Conservation (phyloP, 2,113 vertebrate genomes). For the Romanogobio albipinnatus region DNA sequence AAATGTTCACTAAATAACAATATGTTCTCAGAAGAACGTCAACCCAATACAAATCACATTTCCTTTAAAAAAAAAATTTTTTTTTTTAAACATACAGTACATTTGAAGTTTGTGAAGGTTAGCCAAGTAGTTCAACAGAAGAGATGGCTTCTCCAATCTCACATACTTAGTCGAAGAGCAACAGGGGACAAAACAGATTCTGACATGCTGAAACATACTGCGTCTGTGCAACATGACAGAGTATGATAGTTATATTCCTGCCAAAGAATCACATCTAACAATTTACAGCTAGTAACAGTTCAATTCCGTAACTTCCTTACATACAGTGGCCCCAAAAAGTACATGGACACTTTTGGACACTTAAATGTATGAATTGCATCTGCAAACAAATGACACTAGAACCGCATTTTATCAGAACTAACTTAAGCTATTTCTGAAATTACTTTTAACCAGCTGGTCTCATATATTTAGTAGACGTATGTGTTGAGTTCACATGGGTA, state of each 20-base stretch:
- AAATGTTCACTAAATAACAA: background rate
- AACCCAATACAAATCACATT: background rate
- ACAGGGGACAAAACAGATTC: background rate
- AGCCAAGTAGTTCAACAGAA: constrained; percentile 25
- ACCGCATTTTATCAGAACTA: background rate
- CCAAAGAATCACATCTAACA: background rate
- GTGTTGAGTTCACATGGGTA: background rate
- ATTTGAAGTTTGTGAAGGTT: constrained; percentile 15
- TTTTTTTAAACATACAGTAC: constrained; percentile 6
- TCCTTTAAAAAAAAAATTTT: background rate
- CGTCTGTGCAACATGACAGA: background rate
- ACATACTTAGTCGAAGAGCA: background rate
- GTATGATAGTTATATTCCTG: constrained; percentile 2
- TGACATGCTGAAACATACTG: constrained; percentile 28
- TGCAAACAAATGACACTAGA: background rate
- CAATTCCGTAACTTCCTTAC: background rate
- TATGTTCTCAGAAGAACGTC: background rate
- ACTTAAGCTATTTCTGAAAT: background rate
- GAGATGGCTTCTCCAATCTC: background rate
- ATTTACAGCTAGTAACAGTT: background rate
- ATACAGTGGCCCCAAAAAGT: constrained; percentile 1
- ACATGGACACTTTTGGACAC: background rate
- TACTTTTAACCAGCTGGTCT: background rate
- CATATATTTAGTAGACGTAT: background rate
- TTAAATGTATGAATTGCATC: background rate